Evolutionary conservation across 2,888 invertebrate genomes (phyloP), one percentile per base, ranked within the genome.

Genomic region (Idaea aversata): DNA sequence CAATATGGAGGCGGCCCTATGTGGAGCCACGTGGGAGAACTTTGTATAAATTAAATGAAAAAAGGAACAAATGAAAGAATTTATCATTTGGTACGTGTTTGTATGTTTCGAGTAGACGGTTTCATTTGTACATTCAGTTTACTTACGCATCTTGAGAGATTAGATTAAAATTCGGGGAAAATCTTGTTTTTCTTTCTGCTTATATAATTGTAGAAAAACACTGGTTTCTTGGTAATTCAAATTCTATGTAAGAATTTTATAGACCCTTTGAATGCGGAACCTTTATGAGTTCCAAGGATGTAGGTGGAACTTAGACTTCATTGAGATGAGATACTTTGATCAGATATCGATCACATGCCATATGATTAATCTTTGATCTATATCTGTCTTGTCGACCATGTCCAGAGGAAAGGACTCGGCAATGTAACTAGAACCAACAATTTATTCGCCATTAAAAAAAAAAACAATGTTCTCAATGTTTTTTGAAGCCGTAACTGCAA

Each of bases 11-110:
- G 66, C 57, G 63, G 61, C 70, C 71, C 67, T 67, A 71, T 70
- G 67, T 67, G 65, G 64, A 62, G 72, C 75, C 76, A 71, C 71
- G 70, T 70, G 75, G 75, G 77, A 75, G 70, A 70, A 69, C 74
- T 84, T 84, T 87, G 86, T 88, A 84, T 87, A 88, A 88, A 89
- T 89, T 88, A 88, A 86, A 82, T 76, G 78, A 70, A 79, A 78
- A 25, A 79, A 74, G 71, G 78, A 83, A 87, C 84, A 88, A 88
- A 86, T 88, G 82, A 84, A 81, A 79, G 84, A 87, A 88, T 90
- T 84, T 88, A 88, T 88, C 83, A 86, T 79, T 74, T 73, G 72
- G 79, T 79, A 80, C 84, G 83, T 82, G 85, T 64, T 65, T 67
- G 35, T 57, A n/a, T 35, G n/a, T 6, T 35, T 34, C 35, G n/a